Evolutionary conservation across 92 coral and sea anemone species (phyloP), one percentile per base, ranked within the genome.

Genomic region (Phenganax marumi): DNA sequence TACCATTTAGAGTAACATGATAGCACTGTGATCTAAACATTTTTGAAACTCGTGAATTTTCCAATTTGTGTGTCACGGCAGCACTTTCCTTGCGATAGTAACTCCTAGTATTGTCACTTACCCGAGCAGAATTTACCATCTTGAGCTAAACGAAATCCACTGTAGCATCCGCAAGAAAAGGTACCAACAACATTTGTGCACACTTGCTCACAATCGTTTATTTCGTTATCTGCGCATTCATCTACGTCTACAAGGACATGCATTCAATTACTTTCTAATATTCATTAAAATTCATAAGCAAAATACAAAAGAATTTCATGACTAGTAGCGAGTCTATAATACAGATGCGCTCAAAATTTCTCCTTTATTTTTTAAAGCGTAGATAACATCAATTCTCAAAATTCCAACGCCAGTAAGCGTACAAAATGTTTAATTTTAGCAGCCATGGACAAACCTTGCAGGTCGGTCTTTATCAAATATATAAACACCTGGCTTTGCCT

Each of bases 121-220:
- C 83, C 83, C 8, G 43, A 43, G 60, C 83, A 78, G 10, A 72
- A 16, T 50, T 6, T 78, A 63, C 17, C 48, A 51, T 84, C 68
- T 21, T 84, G 3, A 13, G 65, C 82, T 73, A 89, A 50, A n/a
- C 76, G 77, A 81, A 85, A 88, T 1, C 97, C 93, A 18, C 49
- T 60, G 46, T 50, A 61, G 62, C 97, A 92, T 14, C 70, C 39
- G 75, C 97, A 92, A 75, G 47, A 65, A 70, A 62, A 90, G 19
- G 90, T 83, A 0, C 92, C 92, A 17, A 12, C 52, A 0, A 58
- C 70, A 68, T 92, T 92, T 21, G 77, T 86, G 74, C 97, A 92
- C 10, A 75, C 76, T 71, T 92, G 84, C 9, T 90, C 68, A 73
- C 97, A 92, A 12, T 89, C 92, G 3, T 89, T 90, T 33, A 5